Base-by-base conservation (phyloP, 2,797 vertebrate genomes). In the Martes flavigula region DNA sequence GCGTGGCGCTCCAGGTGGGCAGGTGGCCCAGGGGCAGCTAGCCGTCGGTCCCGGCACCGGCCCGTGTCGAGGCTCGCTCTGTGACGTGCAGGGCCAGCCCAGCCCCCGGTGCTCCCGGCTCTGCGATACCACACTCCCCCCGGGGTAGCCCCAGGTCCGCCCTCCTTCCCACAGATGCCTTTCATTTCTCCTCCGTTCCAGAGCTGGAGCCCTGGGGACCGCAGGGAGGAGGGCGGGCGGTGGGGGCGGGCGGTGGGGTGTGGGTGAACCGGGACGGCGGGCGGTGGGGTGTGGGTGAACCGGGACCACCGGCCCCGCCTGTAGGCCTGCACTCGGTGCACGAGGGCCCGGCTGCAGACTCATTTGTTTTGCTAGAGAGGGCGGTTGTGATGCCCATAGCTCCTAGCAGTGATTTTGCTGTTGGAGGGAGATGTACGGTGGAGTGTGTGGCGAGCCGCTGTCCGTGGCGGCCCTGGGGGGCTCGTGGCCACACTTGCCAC, bases 1-100 rank as follows among this genome's bases (percentile, higher is more conserved):
- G 35, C 64, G 7, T 32, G 10, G 2, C 0, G 2, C 30, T 77
- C 18, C 20, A 0, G 23, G 23, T 12, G 6, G 68, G 64, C 3
- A 21, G 1, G 13, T 54, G 35, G 43, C 13, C 66, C 0, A 3
- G 2, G 12, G 12, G 54, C 18, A 1, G 18, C 72, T 2, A 2
- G 27, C 43, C 2, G 0, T 18, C 0, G 0, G 25, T 32, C 20
- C 40, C 2, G 0, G 56, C 72, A 7, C 4, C 3, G 15, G 6
- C 11, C 23, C 1, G 17, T 18, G 72, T 32, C 35, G 18, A 8
- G 48, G 43, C 4, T 2, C 3, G 11, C 48, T 56, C 32, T 0
- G 21, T 9, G 56, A 40, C 3, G 11, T 0, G 48, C 18, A 30
- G 38, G 62, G 64, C 72, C 30, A 0, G 48, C 10, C 23, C 9